Base-by-base conservation (phyloP, 1,140 invertebrate genomes). In the Cryptotermes secundus region DNA sequence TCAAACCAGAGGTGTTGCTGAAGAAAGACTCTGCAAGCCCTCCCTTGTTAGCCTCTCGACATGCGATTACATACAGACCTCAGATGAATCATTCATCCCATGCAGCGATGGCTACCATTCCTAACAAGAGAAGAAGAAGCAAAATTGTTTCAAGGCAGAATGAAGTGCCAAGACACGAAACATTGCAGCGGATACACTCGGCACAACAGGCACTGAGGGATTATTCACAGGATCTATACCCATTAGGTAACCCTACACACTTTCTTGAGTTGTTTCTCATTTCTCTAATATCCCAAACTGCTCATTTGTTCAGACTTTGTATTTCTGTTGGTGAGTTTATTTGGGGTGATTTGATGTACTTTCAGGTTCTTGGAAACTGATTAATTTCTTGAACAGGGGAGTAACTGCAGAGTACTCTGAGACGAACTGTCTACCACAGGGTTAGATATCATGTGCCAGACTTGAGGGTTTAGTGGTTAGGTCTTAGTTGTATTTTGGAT, bases 211-310 rank as follows among this genome's bases (percentile, higher is more conserved):
- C 87, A 26, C 81, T 87, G 79, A 81, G 86, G 83, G 87, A 88
- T 65, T 86, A 88, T 59, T 88, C 89, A 83, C 88, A 88, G 81
- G 88, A 89, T 86, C 86, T 90, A 22, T 87, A 90, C 83, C 88
- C 88, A 81, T 87, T 90, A 86, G 90, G 91, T 91, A 87, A 88
- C 85, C 10, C n/a, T 72, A 6, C 59, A 72, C 59, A 31, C 59
- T 31, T n/a, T 72, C 53, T 59, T 59, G 26, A 9, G 26, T 59
- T 59, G 4, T 4, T 12, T 12, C 38, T 38, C 12, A 38, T 38
- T 38, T 38, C 4, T 38, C 4, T 6, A 38, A 12, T 6, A 12
- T 4, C 4, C 12, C 4, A 38, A 38, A 12, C 38, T 38, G 12
- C 38, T 38, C 38, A 38, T 38, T 38, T 38, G 38, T 38, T 38